Evolutionary conservation across 23 tunicate species (phyloP), one percentile per base, ranked within the genome.

Genomic region (Botrylloides violaceus): DNA sequence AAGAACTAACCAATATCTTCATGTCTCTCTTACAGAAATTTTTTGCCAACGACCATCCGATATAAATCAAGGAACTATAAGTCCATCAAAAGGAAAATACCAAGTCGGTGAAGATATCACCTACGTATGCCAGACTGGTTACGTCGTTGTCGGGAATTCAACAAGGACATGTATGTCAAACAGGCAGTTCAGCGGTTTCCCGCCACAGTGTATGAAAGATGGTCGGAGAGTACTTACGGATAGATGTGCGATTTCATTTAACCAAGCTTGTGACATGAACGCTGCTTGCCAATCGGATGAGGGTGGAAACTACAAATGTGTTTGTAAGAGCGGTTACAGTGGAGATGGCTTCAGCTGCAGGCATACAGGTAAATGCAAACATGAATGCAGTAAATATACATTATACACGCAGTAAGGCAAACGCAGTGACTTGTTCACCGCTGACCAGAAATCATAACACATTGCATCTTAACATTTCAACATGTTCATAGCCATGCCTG

Each of bases 41-140:
- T 68, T 68, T 25, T 68, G 74, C 58, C 74, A 68, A 68, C 43
- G 74, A 23, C 74, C 74, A 43, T 32, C 30, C 2, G 74, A 68
- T 25, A 68, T 68, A 55, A 68, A 68, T 43, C 74, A 68, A 37
- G 74, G 74, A 0, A 68, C 74, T 30, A 29, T 35, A 0, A 68
- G 30, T 1, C 74, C 74, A 6, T 36, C 74, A 4, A n/a, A 32
- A 36, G 74, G 74, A 68, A 68, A 68, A 68, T 68, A 68, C 2
- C 31, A 27, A 22, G 47, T 68, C 43, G 74, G 74, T n/a, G 27
- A 68, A 21, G 58, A n/a, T 4, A 68, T 68, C 1, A 68, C 74
- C 0, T 68, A 68, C 58, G 47, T 68, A 4, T 68, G 74, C 29
- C 49, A 68, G 74, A 36, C 31, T 24, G 47, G 47, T 9, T 36